These are phyloP conservation scores for Phenganax marumi DNA, from an alignment of 92 coral and sea anemone genomes.

Conservation along the genomic window DNA sequence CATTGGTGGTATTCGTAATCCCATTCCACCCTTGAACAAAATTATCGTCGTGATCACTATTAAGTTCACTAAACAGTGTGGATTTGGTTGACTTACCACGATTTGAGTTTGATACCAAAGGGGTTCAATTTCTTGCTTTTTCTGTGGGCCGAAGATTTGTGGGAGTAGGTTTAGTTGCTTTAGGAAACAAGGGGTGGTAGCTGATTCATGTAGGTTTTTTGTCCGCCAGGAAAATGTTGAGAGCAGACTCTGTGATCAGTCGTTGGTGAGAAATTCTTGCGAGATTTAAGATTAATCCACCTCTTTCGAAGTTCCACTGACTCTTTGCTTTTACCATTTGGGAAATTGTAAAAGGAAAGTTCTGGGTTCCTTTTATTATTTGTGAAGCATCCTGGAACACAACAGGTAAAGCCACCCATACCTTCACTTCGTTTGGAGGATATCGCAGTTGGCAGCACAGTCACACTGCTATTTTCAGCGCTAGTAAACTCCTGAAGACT, in stretches of 20 bases:
- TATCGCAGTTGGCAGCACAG: not conserved
- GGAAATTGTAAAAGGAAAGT: constrained; percentile 50
- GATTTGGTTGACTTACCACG: not conserved
- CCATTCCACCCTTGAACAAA: no score
- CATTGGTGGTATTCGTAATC: constrained; percentile 31
- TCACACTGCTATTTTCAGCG: no score
- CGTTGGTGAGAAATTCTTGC: constrained; percentile 33
- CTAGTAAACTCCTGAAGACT: no score
- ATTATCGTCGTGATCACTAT: no score
- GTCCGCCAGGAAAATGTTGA: constrained; percentile 39
- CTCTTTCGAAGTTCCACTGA: no score
- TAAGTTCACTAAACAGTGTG: constrained; percentile 46
- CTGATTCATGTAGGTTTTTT: constrained; percentile 36
- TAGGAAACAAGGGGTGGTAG: no score
- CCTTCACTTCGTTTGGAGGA: no score
- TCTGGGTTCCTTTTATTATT: no score
- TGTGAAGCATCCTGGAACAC: no score
- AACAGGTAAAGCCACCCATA: no score
- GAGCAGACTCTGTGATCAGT: constrained; percentile 47
- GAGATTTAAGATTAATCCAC: no score
- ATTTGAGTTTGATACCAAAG: constrained; percentile 12
- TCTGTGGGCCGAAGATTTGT: constrained; percentile 19
- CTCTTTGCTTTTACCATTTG: constrained; percentile 50
- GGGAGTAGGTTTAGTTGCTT: constrained; percentile 35
- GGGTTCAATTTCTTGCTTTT: no score